Conservation (phyloP, 2,888 invertebrate species). For the Pammene aurita region DNA sequence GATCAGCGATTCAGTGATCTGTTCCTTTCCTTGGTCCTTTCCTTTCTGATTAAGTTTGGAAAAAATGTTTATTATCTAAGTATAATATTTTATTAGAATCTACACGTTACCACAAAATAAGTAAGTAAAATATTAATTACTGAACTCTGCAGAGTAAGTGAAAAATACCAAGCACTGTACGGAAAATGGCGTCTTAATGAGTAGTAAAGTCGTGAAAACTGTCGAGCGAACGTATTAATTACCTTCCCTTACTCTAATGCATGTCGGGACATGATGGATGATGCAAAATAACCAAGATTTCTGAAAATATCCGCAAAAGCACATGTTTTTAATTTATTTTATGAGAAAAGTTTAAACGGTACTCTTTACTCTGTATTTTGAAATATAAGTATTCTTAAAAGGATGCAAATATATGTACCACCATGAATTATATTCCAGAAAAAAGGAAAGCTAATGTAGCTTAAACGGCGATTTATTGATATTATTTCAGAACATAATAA, state of each 20-base stretch:
- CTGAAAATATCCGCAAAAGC: background rate
- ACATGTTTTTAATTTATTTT: background rate
- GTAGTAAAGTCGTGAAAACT: slow-evolving; percentile 63
- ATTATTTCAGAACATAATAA: slow-evolving; percentile 67
- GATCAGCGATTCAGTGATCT: too few species aligned
- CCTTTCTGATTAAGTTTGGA: too few species aligned
- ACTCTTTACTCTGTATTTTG: too few species aligned
- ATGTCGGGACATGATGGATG: slow-evolving; percentile 67
- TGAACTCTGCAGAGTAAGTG: too few species aligned
- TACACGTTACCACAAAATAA: too few species aligned
- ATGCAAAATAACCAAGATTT: slow-evolving; percentile 26
- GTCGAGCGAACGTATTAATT: slow-evolving; percentile 70
- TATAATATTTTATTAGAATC: too few species aligned
- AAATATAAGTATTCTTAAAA: background rate
- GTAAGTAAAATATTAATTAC: too few species aligned
- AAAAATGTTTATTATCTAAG: too few species aligned
- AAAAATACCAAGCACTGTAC: background rate
- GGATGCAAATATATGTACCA: background rate
- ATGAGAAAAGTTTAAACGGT: background rate
- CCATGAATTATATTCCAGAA: slow-evolving; percentile 26
- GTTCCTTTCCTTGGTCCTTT: too few species aligned
- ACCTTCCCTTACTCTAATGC: slow-evolving; percentile 64
- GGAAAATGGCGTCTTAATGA: slow-evolving; percentile 70
- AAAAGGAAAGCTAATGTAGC: slow-evolving; percentile 70
- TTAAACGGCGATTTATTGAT: slow-evolving; percentile 74